Base-by-base conservation (phyloP, 2,888 invertebrate genomes). In the Girardia tigrina region DNA sequence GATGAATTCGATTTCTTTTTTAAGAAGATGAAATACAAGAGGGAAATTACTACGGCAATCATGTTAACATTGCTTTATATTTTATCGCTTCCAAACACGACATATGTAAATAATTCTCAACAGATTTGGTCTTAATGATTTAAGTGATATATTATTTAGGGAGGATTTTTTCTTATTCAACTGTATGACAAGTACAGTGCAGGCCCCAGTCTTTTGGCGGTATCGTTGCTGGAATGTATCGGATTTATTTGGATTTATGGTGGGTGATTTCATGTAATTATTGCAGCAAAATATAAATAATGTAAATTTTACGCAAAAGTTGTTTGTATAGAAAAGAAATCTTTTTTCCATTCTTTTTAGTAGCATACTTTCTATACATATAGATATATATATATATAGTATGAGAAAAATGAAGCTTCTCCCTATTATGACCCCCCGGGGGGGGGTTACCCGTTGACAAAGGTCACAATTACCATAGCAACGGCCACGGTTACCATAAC, bases 11-110 rank as follows among this genome's bases (percentile, higher is more conserved):
- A 88, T 0, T 79, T 81, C 29, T 87, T 88, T 77, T 88, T 90
- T 82, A 87, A 87, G 1, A 28, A 74, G 20, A 85, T 85, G 72
- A 87, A 87, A 83, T 86, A 88, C 79, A 87, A 89, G 0, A 86
- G 91, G 16, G 90, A 90, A 81, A 86, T 89, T 78, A 90, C 91
- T 83, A 91, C 90, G 0, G 85, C 89, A 26, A 82, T 88, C 70
- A 88, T 90, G n/a, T 89, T 90, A 71, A 84, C 87, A 76, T 86
- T 88, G 14, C 90, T 90, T 0, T 90, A 90, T 84, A 88, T 89
- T 77, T 88, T 90, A 72, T 89, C 83, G 28, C 78, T 84, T 36
- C 82, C 82, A n/a, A 84, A 82, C 74, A 79, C 82, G 26, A 83
- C 83, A 1, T 79, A 80, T 78, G 84, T 84, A 79, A 79, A 80